These are phyloP conservation scores for Argynnis bischoffii DNA, from an alignment of 2,888 invertebrate genomes.

Conservation along the genomic window DNA sequence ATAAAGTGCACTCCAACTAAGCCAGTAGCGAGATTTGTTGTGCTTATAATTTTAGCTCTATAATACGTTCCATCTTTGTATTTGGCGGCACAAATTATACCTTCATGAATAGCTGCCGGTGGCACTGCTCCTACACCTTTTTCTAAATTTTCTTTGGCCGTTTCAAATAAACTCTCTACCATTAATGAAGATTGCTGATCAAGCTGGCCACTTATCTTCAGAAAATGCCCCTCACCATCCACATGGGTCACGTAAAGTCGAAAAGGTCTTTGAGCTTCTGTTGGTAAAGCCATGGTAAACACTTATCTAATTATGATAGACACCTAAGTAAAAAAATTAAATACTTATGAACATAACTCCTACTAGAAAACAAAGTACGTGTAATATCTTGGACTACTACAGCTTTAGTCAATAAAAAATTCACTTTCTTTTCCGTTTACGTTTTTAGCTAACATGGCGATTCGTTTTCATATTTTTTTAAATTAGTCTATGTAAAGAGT, in stretches of 20 bases:
- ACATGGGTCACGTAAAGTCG: slow-evolving; percentile 84
- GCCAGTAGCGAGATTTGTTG: slow-evolving; percentile 71
- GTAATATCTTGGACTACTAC: slow-evolving; percentile 50
- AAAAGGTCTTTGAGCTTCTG: slow-evolving; percentile 64
- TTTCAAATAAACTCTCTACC: slow-evolving; percentile 78
- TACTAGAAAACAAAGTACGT: slow-evolving; percentile 44
- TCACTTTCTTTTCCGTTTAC: slow-evolving; percentile 72
- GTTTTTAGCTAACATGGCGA: slow-evolving; percentile 73
- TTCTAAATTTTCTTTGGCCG: slow-evolving; percentile 67
- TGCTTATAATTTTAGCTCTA: slow-evolving; percentile 82
- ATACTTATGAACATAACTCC: slow-evolving; percentile 54
- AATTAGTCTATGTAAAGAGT: slow-evolving; percentile 24
- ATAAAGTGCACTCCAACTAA: slow-evolving; percentile 85
- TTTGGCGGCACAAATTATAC: slow-evolving; percentile 85
- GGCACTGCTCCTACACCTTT: slow-evolving; percentile 72
- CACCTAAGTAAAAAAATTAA: slow-evolving; percentile 36
- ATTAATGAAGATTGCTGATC: slow-evolving; percentile 81
- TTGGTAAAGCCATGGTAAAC: slow-evolving; percentile 61
- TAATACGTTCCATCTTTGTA: slow-evolving; percentile 86
- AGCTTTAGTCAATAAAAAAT: slow-evolving; percentile 50
- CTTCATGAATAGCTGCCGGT: slow-evolving; percentile 75
- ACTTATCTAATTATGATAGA: slow-evolving; percentile 29
- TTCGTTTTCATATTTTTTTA: slow-evolving; percentile 31
- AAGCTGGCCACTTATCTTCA: slow-evolving; percentile 88
- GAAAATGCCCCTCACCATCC: slow-evolving; percentile 85